Percentiles rank a stretch among this genome's conserved stretches.
phyloP scores from a whole-genome alignment of 2,888 invertebrate species.

The Fragum whitleyi region DNA sequence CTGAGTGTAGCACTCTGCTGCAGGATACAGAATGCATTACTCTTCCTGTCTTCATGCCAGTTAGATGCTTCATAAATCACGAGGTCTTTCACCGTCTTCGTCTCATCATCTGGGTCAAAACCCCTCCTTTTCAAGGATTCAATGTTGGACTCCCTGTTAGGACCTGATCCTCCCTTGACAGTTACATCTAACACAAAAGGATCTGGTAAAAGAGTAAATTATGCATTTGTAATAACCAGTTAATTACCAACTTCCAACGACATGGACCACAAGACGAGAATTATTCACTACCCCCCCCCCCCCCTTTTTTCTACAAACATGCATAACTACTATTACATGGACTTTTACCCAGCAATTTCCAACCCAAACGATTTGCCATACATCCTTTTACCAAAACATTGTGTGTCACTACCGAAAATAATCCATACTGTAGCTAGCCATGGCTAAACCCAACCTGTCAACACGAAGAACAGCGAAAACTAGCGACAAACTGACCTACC shows the following conservation, averaged over 20 bases:
- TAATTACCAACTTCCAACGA: too few species aligned
- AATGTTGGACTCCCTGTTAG: constrained; percentile 73
- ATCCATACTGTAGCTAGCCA: too few species aligned
- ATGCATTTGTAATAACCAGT: too few species aligned
- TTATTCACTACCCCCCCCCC: too few species aligned
- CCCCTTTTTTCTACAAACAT: neutral
- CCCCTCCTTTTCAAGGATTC: constrained; percentile 62
- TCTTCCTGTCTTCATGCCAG: constrained; percentile 73
- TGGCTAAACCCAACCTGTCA: too few species aligned
- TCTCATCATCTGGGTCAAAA: constrained; percentile 49
- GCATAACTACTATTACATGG: neutral
- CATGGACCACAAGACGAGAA: too few species aligned
- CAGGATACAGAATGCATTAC: constrained; percentile 77
- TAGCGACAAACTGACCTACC: too few species aligned
- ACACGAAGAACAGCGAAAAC: too few species aligned
- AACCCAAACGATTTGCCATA: too few species aligned
- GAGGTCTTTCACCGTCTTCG: constrained; percentile 51
- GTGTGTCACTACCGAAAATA: too few species aligned
- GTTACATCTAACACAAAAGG: constrained; percentile 69
- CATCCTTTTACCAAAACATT: too few species aligned
- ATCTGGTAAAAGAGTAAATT: constrained; percentile 19
- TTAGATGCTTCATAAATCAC: constrained; percentile 76
- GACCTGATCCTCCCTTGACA: constrained; percentile 68
- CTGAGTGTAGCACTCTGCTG: constrained; percentile 74
- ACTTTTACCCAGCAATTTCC: too few species aligned